Evolutionary conservation across 2,113 vertebrate genomes (phyloP).

Genomic region (Pao palembangensis): DNA sequence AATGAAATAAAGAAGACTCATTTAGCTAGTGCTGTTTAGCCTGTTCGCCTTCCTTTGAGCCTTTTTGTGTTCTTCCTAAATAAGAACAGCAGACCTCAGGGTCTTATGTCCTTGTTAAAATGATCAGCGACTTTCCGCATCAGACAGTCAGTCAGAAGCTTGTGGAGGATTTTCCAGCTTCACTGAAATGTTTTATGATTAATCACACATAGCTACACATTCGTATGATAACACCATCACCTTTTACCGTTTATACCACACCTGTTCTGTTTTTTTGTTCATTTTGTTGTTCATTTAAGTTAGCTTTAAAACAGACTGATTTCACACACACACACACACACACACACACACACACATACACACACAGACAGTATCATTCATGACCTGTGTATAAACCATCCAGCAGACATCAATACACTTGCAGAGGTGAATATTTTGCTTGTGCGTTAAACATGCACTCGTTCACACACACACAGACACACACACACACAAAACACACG

Average conservation of each 20-base stretch:
- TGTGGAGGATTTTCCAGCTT: no score
- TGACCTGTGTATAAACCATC: no score
- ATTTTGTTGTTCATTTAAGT: conserved; percentile 5
- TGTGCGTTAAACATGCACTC: background rate
- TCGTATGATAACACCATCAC: no score
- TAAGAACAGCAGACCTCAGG: conserved; percentile 7
- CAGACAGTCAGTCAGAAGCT: background rate
- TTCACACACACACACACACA: background rate
- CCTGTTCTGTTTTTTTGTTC: no score
- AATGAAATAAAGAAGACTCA: background rate
- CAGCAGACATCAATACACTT: no score
- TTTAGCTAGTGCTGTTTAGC: background rate
- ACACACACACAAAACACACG: conserved; percentile 4
- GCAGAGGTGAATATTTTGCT: no score
- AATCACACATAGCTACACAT: no score
- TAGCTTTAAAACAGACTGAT: conserved; percentile 2
- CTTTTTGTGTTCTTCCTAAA: background rate
- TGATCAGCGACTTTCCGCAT: background rate
- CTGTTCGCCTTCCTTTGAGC: background rate
- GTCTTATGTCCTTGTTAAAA: background rate
- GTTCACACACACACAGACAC: background rate
- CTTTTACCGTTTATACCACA: no score
- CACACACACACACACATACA: conserved; percentile 1
- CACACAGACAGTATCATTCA: no score
- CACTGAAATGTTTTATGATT: no score